Percentiles rank a stretch among this genome's conserved stretches.
Conservation (phyloP, 1,140 invertebrate species). For the Mercenaria mercenaria region DNA sequence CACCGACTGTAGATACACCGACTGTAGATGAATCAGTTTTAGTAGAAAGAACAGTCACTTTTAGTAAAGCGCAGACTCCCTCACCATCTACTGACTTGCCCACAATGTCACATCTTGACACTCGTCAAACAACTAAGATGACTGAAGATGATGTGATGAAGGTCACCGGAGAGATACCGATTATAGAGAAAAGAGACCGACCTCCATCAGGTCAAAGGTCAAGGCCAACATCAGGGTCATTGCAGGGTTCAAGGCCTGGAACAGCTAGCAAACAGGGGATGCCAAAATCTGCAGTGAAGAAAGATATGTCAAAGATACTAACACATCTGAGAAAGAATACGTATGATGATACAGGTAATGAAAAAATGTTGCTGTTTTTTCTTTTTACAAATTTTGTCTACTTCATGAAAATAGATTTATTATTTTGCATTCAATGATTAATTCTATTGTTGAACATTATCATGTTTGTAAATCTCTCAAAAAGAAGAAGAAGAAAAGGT, state of each 20-base stretch:
- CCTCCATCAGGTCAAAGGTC: constrained; percentile 39
- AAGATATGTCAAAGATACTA: constrained; percentile 71
- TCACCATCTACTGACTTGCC: neutral
- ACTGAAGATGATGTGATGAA: constrained; percentile 66
- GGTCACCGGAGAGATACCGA: constrained; percentile 74
- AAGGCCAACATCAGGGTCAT: constrained; percentile 33
- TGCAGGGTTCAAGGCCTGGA: constrained; percentile 10
- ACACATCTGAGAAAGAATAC: constrained; percentile 80
- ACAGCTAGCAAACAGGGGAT: constrained; percentile 3
- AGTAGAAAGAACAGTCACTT: constrained; percentile 56
- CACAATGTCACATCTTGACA: neutral
- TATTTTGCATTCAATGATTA: neutral
- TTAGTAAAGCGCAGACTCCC: constrained; percentile 8
- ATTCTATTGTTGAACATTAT: neutral
- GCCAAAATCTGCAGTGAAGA: constrained; percentile 55
- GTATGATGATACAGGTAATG: constrained; percentile 82
- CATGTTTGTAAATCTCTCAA: neutral
- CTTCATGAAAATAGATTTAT: neutral
- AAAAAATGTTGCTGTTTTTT: neutral
- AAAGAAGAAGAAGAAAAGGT: no score
- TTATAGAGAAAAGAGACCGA: constrained; percentile 71
- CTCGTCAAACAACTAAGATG: constrained; percentile 37
- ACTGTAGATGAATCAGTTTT: constrained; percentile 2
- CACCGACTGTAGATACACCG: neutral
- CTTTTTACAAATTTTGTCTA: neutral